Evolutionary conservation across 2,888 invertebrate species (phyloP).

Genomic region (Nomada fabriciana): DNA sequence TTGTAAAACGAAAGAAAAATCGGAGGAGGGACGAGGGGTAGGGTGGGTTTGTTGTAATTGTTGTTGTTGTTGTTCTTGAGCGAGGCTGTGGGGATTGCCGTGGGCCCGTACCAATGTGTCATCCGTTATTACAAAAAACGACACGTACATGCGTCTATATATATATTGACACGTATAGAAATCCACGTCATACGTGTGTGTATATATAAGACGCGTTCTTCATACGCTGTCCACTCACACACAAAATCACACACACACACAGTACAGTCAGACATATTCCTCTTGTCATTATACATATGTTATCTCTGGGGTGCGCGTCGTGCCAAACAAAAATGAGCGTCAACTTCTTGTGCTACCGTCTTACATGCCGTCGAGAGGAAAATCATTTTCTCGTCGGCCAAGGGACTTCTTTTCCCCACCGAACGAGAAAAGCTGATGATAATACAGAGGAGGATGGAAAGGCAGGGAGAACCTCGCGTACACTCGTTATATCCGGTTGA

Average conservation of each 20-base stretch:
- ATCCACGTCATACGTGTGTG: conserved; percentile 33
- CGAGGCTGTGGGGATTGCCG: conserved; percentile 69
- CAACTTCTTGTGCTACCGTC: conserved; percentile 90
- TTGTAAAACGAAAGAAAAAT: background rate
- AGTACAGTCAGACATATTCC: conserved; percentile 60
- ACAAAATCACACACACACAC: background rate
- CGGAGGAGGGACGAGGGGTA: conserved; percentile 52
- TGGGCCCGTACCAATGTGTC: conserved; percentile 60
- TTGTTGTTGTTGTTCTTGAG: conserved; percentile 57
- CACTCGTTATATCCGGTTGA: conserved; percentile 49
- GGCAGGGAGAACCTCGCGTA: conserved; percentile 72
- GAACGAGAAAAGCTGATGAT: conserved; percentile 52
- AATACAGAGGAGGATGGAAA: conserved; percentile 51
- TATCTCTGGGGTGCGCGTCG: conserved; percentile 79
- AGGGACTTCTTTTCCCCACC: conserved; percentile 63
- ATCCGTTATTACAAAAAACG: conserved; percentile 32
- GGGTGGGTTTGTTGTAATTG: conserved; percentile 41
- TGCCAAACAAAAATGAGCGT: conserved; percentile 94
- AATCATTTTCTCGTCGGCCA: conserved; percentile 65
- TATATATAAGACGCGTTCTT: conserved; percentile 34
- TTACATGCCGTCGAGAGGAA: conserved; percentile 71
- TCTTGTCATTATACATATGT: conserved; percentile 62
- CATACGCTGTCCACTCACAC: conserved; percentile 26
- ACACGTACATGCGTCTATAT: conserved; percentile 43
- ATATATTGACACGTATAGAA: conserved; percentile 54